These are phyloP conservation scores for Coreius guichenoti DNA, from an alignment of 2,797 vertebrate genomes.

Conservation along the genomic window DNA sequence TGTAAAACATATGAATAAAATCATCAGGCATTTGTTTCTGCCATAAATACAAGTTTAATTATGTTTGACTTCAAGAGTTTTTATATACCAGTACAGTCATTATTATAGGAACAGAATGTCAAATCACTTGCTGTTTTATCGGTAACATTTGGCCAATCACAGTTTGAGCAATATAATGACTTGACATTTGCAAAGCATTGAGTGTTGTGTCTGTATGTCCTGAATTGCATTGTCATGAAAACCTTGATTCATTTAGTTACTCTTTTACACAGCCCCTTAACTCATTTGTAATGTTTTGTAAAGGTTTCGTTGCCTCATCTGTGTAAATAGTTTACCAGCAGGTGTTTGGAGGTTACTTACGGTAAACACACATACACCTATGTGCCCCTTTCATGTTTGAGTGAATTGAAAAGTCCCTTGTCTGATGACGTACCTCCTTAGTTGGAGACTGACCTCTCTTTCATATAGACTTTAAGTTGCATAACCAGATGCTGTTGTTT, in stretches of 20 bases:
- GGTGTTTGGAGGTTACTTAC: conserved; percentile 46
- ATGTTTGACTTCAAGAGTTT: not conserved
- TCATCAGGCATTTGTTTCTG: not conserved
- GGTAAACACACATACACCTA: conserved; percentile 35
- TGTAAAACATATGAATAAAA: not conserved
- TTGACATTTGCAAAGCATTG: conserved; percentile 8
- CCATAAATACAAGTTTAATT: not conserved
- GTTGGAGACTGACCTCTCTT: conserved; percentile 29
- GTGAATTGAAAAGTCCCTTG: conserved; percentile 34
- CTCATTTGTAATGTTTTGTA: conserved; percentile 46
- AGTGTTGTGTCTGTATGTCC: not conserved
- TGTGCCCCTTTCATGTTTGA: conserved; percentile 7
- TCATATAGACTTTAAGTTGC: conserved; percentile 38
- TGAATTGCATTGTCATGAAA: not conserved
- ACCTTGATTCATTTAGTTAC: conserved; percentile 51
- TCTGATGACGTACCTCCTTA: conserved; percentile 1
- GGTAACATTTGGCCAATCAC: not conserved
- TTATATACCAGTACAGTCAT: not conserved
- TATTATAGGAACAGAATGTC: not conserved
- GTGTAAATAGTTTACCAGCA: conserved; percentile 52
- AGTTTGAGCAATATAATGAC: conserved; percentile 5
- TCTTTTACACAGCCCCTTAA: conserved; percentile 3
- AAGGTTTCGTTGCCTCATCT: conserved; percentile 41
- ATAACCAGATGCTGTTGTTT: not conserved
- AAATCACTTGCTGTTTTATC: not conserved